A percentile compares a stretch with the other conserved stretches of the same genome.
Evolutionary conservation across 2,888 invertebrate species (phyloP).

Genomic region (Endotricha flammealis): DNA sequence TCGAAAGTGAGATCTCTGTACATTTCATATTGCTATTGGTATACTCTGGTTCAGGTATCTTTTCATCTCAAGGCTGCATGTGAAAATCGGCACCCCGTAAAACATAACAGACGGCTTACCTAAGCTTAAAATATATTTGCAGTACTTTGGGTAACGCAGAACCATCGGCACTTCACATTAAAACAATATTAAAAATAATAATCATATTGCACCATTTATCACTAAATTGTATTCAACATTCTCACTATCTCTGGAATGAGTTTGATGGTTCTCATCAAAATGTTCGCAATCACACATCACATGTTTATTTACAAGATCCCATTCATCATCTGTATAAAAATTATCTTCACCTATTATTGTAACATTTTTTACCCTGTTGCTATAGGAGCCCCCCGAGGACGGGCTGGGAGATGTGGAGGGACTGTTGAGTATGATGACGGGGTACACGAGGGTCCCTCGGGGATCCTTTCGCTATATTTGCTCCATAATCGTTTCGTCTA

Average conservation of each 20-base stretch:
- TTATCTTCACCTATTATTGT: conserved; percentile 52
- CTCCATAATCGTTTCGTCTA: conserved; percentile 49
- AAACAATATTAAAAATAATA: conserved; percentile 23
- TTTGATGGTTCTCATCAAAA: conserved; percentile 39
- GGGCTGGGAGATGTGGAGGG: conserved; percentile 62
- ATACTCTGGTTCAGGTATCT: too few species aligned
- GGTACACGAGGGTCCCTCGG: conserved; percentile 33
- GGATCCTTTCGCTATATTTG: conserved; percentile 61
- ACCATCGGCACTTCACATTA: conserved; percentile 21
- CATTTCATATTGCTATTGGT: too few species aligned
- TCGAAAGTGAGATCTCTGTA: too few species aligned
- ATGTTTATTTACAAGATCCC: conserved; percentile 49
- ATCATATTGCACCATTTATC: conserved; percentile 50
- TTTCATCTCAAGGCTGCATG: too few species aligned
- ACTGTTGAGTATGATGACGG: conserved; percentile 63
- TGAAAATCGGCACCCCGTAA: too few species aligned
- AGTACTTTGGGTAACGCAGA: conserved; percentile 25
- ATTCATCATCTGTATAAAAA: conserved; percentile 45
- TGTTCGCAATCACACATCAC: conserved; percentile 47
- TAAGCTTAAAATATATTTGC: conserved; percentile 19
- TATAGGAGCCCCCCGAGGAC: conserved; percentile 50
- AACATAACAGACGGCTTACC: conserved; percentile 3
- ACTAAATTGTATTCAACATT: conserved; percentile 40
- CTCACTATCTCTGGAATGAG: conserved; percentile 65
- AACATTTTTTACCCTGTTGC: conserved; percentile 69